phyloP scores from a whole-genome alignment of 2,888 invertebrate species.

The Apodemia duryi region DNA sequence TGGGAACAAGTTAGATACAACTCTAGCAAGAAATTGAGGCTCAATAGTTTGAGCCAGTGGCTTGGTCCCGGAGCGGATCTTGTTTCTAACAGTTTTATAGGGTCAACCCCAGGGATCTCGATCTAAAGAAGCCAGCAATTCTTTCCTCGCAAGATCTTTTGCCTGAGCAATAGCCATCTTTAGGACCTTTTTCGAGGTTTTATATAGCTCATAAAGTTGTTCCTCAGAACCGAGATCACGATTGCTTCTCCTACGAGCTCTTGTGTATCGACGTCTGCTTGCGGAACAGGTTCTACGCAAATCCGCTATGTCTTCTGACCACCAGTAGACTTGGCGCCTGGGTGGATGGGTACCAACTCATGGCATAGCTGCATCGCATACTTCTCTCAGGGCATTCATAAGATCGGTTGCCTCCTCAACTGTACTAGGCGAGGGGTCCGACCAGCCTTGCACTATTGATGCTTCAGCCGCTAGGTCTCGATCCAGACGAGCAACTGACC shows the following conservation, averaged over 20 bases:
- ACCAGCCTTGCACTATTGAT: background rate
- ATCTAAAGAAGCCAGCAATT: background rate
- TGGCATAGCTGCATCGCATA: constrained; percentile 2
- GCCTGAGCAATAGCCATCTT: background rate
- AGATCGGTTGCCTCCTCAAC: background rate
- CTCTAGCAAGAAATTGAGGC: background rate
- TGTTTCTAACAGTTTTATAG: no score
- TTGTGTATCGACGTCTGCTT: background rate
- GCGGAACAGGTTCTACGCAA: background rate
- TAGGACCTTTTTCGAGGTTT: background rate
- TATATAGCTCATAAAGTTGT: background rate
- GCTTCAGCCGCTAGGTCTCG: background rate
- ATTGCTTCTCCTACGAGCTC: background rate
- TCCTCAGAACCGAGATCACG: background rate
- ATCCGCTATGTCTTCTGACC: background rate
- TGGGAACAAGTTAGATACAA: constrained; percentile 11
- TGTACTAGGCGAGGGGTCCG: background rate
- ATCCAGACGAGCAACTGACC: background rate
- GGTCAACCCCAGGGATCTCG: background rate
- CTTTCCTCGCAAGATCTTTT: background rate
- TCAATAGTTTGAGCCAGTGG: constrained; percentile 18
- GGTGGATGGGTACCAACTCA: background rate
- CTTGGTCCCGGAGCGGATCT: background rate
- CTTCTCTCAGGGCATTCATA: background rate
- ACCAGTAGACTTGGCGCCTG: background rate